These are phyloP conservation scores for Rhinichthys osculus DNA, from an alignment of 2,797 vertebrate genomes.

Conservation along the genomic window DNA sequence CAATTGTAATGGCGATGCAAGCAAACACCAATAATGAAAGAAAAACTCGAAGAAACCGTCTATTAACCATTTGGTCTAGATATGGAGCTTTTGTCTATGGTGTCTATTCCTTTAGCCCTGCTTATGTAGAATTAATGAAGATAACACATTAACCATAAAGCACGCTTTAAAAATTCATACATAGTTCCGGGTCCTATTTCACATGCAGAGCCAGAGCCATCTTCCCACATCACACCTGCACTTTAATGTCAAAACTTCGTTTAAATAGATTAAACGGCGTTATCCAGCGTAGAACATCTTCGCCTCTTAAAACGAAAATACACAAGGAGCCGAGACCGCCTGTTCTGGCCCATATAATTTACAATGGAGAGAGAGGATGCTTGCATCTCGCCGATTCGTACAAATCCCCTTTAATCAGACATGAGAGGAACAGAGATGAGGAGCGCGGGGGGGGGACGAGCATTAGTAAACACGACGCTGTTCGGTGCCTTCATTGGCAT, in stretches of 20 bases:
- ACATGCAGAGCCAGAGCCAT: neutral
- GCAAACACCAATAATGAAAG: slow-evolving; percentile 6
- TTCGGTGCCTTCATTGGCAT: slow-evolving; percentile 99
- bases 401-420: slow-evolving; percentile 99
- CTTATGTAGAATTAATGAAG: slow-evolving; percentile 32
- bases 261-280: slow-evolving; percentile 27
- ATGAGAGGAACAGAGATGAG: slow-evolving; percentile 91
- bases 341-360: slow-evolving; percentile 83
- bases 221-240: slow-evolving; percentile 21
- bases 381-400: slow-evolving; percentile 88
- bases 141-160: slow-evolving; percentile 41
- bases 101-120: neutral
- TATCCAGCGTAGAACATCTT: neutral
- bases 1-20: neutral
- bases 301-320: slow-evolving; percentile 41
- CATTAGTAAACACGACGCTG: slow-evolving; percentile 99
- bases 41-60: neutral
- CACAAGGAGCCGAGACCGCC: slow-evolving; percentile 22
- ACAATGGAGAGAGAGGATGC: slow-evolving; percentile 88
- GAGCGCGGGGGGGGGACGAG: slow-evolving; percentile 87
- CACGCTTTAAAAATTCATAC: slow-evolving; percentile 16
- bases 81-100: neutral
- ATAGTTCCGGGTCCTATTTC: neutral
- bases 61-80: slow-evolving; percentile 7
- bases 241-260: slow-evolving; percentile 17